Conservation (phyloP, 2,797 vertebrate genomes). For the Channa striata region DNA sequence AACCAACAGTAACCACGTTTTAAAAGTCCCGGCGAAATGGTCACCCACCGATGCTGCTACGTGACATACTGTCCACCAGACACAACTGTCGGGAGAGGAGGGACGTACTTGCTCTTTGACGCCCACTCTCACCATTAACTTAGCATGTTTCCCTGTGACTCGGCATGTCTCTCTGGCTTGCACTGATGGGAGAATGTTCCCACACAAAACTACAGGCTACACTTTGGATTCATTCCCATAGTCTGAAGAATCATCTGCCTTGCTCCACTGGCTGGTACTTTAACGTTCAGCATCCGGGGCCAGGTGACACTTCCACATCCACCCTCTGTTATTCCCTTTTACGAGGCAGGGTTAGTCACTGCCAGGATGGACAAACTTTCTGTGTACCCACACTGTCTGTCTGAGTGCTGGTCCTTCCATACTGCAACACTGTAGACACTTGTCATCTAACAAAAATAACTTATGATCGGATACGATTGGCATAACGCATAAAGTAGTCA, state of each 20-base stretch:
- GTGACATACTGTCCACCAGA: conserved; percentile 23
- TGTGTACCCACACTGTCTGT: conserved; percentile 35
- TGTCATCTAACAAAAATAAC: conserved; percentile 5
- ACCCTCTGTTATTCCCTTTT: neutral
- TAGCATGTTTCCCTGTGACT: conserved; percentile 60
- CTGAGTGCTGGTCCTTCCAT: conserved; percentile 6
- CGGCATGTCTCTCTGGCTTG: conserved; percentile 54
- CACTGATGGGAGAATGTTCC: conserved; percentile 62
- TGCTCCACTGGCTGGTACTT: neutral
- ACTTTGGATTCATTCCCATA: conserved; percentile 12
- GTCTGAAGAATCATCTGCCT: neutral
- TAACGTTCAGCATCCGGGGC: neutral
- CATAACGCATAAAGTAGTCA: no score
- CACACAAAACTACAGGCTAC: conserved; percentile 14
- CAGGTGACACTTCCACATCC: conserved; percentile 12
- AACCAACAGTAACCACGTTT: conserved; percentile 30
- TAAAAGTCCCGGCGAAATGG: conserved; percentile 7
- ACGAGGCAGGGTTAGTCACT: neutral
- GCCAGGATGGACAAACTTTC: neutral
- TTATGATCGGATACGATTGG: conserved; percentile 11
- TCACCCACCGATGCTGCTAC: conserved; percentile 61
- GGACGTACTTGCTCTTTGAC: conserved; percentile 22
- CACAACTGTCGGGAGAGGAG: conserved; percentile 26
- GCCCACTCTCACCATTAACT: conserved; percentile 17
- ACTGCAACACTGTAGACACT: conserved; percentile 28